Conservation (phyloP, 2,797 vertebrate genomes). For the Sebastes wilsoni region DNA sequence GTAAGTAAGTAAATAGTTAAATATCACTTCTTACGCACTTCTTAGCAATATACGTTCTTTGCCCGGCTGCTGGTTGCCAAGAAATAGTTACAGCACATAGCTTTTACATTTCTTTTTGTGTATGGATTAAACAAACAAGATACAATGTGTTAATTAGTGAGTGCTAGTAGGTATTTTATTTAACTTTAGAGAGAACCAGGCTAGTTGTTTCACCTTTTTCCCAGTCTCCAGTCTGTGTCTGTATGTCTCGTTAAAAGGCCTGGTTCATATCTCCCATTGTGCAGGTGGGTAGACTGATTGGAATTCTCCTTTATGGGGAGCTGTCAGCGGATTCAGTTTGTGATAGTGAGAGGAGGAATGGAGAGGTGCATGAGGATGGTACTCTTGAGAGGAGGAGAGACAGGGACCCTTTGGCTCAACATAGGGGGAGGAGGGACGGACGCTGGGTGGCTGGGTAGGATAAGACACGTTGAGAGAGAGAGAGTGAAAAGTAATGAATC, state of each 20-base stretch:
- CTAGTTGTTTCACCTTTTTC: not conserved
- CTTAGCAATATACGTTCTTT: too few relatives aligned
- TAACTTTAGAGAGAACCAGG: not conserved
- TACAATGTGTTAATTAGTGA: not conserved
- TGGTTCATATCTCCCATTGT: conserved; percentile 59
- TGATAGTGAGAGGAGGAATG: conserved; percentile 51
- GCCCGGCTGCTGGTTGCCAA: too few relatives aligned
- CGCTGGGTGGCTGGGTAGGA: not conserved
- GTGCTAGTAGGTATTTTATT: not conserved
- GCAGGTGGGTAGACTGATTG: conserved; percentile 60
- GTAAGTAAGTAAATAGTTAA: too few relatives aligned
- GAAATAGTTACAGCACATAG: too few relatives aligned
- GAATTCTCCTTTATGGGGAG: conserved; percentile 53
- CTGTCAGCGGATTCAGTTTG: conserved; percentile 53
- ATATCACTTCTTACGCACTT: too few relatives aligned
- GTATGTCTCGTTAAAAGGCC: conserved; percentile 35
- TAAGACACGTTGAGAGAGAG: not conserved
- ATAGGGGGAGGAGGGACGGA: not conserved
- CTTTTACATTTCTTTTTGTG: not conserved
- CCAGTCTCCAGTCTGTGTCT: not conserved
- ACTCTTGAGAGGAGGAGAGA: conserved; percentile 29
- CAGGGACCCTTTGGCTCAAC: conserved; percentile 5
- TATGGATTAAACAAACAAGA: not conserved
- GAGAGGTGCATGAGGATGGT: conserved; percentile 20
- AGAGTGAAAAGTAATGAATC: conserved; percentile 62